Conservation (phyloP, 1,140 invertebrate genomes). For the Choristoneura fumiferana region DNA sequence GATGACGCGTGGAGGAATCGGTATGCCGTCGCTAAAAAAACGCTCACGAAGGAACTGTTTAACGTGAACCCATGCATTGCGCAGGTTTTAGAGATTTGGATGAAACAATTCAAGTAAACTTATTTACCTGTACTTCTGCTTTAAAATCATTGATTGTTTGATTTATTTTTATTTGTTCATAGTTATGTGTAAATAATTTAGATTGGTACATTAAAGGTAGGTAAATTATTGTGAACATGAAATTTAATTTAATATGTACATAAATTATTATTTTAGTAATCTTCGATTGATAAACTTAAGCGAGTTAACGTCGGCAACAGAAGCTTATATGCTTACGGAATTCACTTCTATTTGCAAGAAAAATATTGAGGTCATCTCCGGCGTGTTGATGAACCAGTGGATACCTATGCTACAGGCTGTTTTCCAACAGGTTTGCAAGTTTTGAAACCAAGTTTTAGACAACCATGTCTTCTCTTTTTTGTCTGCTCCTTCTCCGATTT, state of each 20-base stretch:
- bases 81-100: slow-evolving; percentile 91
- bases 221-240: too few species aligned
- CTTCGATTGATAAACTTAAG: slow-evolving; percentile 73
- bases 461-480: too few species aligned
- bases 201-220: too few species aligned
- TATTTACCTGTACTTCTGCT: too few species aligned
- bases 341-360: slow-evolving; percentile 79
- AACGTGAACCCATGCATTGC: slow-evolving; percentile 90
- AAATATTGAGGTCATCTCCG: slow-evolving; percentile 80
- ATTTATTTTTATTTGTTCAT: too few species aligned
- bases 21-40: slow-evolving; percentile 55
- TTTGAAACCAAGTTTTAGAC: too few species aligned
- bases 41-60: slow-evolving; percentile 82
- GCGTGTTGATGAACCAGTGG: slow-evolving; percentile 80
- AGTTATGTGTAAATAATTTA: too few species aligned
- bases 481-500: too few species aligned
- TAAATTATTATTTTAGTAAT: too few species aligned
- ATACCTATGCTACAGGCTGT: slow-evolving; percentile 82
- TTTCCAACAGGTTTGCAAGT: slow-evolving; percentile 62
- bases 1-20: slow-evolving; percentile 82
- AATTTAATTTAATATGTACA: too few species aligned
- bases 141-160: too few species aligned
- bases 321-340: slow-evolving; percentile 81
- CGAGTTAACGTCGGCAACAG: slow-evolving; percentile 74
- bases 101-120: slow-evolving; percentile 85